phyloP scores from a whole-genome alignment of 2,113 vertebrate genomes.

The Sclerurus mexicanus region DNA sequence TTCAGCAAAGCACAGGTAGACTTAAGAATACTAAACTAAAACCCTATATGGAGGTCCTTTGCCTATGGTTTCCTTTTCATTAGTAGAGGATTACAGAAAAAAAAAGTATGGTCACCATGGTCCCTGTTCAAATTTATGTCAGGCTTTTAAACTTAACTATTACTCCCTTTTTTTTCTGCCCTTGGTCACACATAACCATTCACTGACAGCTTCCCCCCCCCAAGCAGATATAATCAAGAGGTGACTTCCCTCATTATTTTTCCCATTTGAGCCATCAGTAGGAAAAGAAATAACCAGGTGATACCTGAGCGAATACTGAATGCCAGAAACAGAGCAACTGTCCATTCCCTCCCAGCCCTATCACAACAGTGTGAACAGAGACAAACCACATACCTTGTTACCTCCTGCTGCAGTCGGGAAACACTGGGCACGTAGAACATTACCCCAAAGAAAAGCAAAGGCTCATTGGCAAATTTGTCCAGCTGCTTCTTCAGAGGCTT shows the following conservation, averaged over 20 bases:
- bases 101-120: background rate
- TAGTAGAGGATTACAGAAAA: background rate
- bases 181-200: background rate
- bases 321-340: background rate
- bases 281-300: background rate
- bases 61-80: background rate
- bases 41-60: background rate
- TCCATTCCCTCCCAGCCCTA: background rate
- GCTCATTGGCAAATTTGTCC: slow-evolving; percentile 96
- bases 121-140: background rate
- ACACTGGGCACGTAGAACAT: slow-evolving; percentile 97
- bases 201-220: background rate
- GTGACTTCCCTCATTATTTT: background rate
- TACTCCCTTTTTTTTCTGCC: background rate
- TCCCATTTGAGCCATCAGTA: background rate
- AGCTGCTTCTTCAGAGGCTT: slow-evolving; percentile 98
- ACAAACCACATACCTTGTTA: slow-evolving; percentile 83
- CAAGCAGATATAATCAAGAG: background rate
- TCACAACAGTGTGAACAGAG: background rate
- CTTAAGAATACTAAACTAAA: background rate
- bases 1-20: background rate
- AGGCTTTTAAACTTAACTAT: background rate
- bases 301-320: background rate
- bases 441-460: slow-evolving; percentile 93
- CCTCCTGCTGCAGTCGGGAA: slow-evolving; percentile 90